Evolutionary conservation across 1,140 invertebrate species (phyloP).

Genomic region (Drosophila nebulosa): DNA sequence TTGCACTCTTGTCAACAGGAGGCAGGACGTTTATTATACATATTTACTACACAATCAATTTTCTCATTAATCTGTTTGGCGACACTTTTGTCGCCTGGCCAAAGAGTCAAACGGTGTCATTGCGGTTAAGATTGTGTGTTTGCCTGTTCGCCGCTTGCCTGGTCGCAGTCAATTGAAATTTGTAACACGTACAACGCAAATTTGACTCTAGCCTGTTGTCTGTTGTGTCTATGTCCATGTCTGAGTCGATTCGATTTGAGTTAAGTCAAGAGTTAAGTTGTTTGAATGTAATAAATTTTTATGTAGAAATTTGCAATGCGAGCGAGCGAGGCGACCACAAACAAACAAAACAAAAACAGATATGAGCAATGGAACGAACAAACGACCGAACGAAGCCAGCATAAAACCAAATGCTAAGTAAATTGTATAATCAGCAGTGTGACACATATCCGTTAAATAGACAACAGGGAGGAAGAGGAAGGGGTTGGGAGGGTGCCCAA

Average conservation of each 20-base stretch:
- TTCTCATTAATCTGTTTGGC: too few relatives aligned
- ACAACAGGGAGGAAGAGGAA: background rate
- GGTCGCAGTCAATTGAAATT: conserved; percentile 39
- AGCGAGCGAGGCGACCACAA: background rate
- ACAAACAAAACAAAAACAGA: background rate
- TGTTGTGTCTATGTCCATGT: background rate
- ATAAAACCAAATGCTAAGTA: conserved; percentile 20
- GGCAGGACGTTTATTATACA: too few relatives aligned
- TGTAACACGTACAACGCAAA: conserved; percentile 37
- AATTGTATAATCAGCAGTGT: conserved; percentile 49
- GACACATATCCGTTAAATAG: conserved; percentile 41
- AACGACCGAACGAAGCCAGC: background rate
- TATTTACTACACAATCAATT: too few relatives aligned
- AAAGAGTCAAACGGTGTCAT: conserved; percentile 3
- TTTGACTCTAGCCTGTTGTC: conserved; percentile 24
- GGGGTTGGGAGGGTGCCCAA: background rate
- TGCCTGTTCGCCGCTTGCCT: background rate
- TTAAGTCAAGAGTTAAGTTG: background rate
- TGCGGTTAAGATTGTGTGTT: background rate
- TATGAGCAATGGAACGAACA: background rate
- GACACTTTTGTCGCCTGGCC: background rate
- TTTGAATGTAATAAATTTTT: conserved; percentile 40
- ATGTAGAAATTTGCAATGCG: conserved; percentile 33
- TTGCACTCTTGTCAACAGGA: too few relatives aligned
- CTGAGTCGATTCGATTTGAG: background rate